These are phyloP conservation scores for Martes martes DNA, from an alignment of 2,113 vertebrate species.

Conservation along the genomic window DNA sequence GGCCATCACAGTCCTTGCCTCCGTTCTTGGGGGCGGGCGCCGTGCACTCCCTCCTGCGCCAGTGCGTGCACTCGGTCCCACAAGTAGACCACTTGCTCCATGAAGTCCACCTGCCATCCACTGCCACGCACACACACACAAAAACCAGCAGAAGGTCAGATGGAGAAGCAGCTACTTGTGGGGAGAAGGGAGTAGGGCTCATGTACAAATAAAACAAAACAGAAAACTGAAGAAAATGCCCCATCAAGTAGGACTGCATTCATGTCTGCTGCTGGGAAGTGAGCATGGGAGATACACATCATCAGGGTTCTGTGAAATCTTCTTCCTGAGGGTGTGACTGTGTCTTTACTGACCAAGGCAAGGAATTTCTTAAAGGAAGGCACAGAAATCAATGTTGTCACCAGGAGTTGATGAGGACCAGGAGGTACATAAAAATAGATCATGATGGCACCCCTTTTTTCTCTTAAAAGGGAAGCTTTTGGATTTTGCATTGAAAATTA, in stretches of 20 bases:
- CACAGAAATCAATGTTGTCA: not conserved
- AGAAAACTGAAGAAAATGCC: not conserved
- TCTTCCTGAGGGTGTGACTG: not conserved
- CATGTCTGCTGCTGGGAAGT: not conserved
- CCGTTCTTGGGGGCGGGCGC: conserved; percentile 93
- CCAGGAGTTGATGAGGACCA: not conserved
- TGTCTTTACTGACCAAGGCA: not conserved
- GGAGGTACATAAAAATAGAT: not conserved
- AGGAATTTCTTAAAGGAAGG: too few relatives aligned
- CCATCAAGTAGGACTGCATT: not conserved
- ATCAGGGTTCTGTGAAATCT: not conserved
- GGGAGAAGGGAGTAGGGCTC: not conserved
- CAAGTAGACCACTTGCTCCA: conserved; percentile 98
- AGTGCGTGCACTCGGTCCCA: conserved; percentile 96
- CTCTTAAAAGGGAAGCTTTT: not conserved
- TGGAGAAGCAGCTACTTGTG: not conserved
- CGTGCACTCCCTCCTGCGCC: conserved; percentile 93
- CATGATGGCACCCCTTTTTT: not conserved
- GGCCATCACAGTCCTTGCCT: conserved; percentile 93
- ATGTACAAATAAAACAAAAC: not conserved
- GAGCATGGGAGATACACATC: accelerated
- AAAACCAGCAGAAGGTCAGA: not conserved
- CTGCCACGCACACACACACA: conserved; percentile 76
- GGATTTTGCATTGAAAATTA: not conserved
- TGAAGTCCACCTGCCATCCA: conserved; percentile 94